A percentile compares a stretch with the other conserved stretches of the same genome.
These are phyloP conservation scores for Bombycilla garrulus DNA, from an alignment of 2,113 vertebrate species.

Conservation along the genomic window DNA sequence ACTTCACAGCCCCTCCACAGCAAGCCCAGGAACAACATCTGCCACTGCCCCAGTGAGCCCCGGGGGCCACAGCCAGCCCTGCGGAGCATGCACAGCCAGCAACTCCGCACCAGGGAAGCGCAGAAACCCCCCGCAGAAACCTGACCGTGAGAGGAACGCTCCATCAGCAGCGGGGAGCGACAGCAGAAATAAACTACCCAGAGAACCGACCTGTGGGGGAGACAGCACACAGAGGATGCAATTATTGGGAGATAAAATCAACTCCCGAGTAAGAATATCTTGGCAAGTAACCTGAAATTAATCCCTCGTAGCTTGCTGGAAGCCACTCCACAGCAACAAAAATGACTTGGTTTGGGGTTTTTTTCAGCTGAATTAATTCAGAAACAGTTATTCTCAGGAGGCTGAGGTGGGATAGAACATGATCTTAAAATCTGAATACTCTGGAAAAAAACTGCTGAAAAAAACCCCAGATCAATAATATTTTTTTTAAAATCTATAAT, in stretches of 20 bases:
- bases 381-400: not conserved
- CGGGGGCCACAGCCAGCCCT: not conserved
- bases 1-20: not conserved
- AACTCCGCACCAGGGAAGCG: not conserved
- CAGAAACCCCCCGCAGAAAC: not conserved
- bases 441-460: not conserved
- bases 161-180: not conserved
- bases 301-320: not conserved
- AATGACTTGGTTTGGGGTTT: fast-evolving
- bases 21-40: not conserved
- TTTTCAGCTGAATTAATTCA: not conserved
- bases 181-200: not conserved
- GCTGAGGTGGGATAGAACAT: not conserved
- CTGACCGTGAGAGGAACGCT: not conserved
- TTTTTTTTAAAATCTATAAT: not conserved
- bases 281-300: not conserved
- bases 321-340: not conserved
- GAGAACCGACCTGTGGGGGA: not conserved
- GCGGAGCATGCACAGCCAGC: not conserved
- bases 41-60: not conserved
- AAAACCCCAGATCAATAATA: not conserved
- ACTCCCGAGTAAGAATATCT: not conserved
- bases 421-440: not conserved
- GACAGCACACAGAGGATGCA: not conserved
- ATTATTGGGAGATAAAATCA: not conserved